Evolutionary conservation across 2,113 vertebrate genomes (phyloP), one percentile per base, ranked within the genome.

Genomic region (Phoxinus phoxinus): DNA sequence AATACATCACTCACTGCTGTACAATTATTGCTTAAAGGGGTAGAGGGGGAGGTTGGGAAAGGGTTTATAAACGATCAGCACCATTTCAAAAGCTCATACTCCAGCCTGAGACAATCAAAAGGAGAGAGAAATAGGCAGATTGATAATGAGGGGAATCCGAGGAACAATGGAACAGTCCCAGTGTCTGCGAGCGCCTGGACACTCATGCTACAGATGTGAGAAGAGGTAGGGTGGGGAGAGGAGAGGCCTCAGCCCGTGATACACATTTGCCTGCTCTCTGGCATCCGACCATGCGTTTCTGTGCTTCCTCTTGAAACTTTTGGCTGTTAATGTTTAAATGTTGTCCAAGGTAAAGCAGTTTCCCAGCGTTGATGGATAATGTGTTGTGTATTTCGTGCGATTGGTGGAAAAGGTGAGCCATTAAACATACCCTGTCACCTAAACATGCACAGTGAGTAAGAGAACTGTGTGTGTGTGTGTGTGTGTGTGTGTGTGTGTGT

Each of bases 11-110:
- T 83, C 63, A 59, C 63, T 30, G 63, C 88, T 85, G 77, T 84
- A 89, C 86, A 89, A 89, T 94, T 95, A 95, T 95, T 95, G 94
- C 95, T 95, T 79, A 56, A 51, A 84, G 72, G 37, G 86, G 82
- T 59, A 48, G 61, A 78, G 86, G 88, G 87, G 87, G 88, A 87
- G 87, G 17, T 87, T 89, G 87, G 87, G 84, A 85, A 90, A 89
- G 86, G 82, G 87, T 89, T 35, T 90, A 92, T 84, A 90, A 92
- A 93, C 86, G 89, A 90, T 89, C 90, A 94, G 93, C 94, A 94
- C 93, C 92, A 89, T 94, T 91, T 90, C 84, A 89, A 92, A 91
- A 91, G 83, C 46, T 56, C 79, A 81, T 63, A 63, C 78, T 21
- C 35, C 80, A 35, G 79, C 79, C 79, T 81, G 79, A 81, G 80